Conservation (phyloP, 2,888 invertebrate species). For the Crossocerus cetratus region DNA sequence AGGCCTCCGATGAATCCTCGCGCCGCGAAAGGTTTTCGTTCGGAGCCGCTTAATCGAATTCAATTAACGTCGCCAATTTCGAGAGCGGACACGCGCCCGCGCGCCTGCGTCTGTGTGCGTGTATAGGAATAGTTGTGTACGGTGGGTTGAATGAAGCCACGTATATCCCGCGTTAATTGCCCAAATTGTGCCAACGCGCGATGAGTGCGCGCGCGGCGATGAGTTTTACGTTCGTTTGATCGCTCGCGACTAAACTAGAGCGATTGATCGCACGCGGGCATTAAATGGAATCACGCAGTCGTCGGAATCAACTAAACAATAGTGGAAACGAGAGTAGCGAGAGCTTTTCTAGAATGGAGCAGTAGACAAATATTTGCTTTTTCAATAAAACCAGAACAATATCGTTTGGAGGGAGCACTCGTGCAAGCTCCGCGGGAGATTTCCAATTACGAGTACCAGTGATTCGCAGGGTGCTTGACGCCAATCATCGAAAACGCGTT, state of each 20-base stretch:
- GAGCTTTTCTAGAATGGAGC: no score
- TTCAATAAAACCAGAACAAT: no score
- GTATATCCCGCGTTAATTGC: slow-evolving; percentile 25
- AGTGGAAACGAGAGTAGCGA: no score
- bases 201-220: background rate
- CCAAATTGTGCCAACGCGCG: slow-evolving; percentile 20
- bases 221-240: slow-evolving; percentile 26
- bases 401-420: no score
- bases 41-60: slow-evolving; percentile 3
- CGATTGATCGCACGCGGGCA: slow-evolving; percentile 47
- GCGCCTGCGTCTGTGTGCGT: no score
- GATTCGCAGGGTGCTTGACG: no score
- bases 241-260: slow-evolving; percentile 31
- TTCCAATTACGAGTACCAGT: background rate
- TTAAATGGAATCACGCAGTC: slow-evolving; percentile 25
- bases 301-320: no score
- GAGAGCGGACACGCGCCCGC: background rate
- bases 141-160: background rate
- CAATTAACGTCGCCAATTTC: slow-evolving; percentile 5
- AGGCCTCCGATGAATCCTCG: no score
- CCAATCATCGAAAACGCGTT: no score
- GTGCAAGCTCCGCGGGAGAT: background rate
- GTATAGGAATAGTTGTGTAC: background rate
- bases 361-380: no score
- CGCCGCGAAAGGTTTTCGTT: slow-evolving; percentile 1